Conservation (phyloP, 2,888 invertebrate genomes). For the Yponomeuta cagnagella region DNA sequence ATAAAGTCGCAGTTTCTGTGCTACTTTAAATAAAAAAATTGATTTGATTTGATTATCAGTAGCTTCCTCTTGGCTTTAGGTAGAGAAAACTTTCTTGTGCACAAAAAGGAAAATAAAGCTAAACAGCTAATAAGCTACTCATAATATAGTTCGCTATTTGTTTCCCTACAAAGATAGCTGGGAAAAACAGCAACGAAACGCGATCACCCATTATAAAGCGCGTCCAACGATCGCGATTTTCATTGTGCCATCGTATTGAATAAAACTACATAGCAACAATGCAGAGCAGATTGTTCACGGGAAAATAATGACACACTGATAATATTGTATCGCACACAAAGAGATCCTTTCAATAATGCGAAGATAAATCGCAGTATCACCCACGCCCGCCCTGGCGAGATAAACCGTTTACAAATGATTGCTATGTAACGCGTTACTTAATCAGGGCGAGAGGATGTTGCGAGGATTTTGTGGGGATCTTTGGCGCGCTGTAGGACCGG, state of each 20-base stretch:
- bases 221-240: slow-evolving; percentile 20
- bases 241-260: slow-evolving; percentile 18
- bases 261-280: slow-evolving; percentile 18
- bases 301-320: slow-evolving; percentile 19
- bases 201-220: slow-evolving; percentile 9
- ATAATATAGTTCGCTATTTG: background rate
- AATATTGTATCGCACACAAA: slow-evolving; percentile 30
- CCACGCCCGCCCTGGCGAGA: background rate
- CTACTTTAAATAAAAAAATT: no score
- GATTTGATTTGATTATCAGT: no score
- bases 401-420: background rate
- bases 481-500: background rate
- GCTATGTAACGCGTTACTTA: background rate
- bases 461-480: background rate
- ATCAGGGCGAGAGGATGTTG: background rate
- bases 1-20: no score
- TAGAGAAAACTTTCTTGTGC: no score
- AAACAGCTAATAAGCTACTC: no score
- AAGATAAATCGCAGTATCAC: slow-evolving; percentile 28
- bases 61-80: no score
- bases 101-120: no score
- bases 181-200: background rate
- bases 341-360: slow-evolving; percentile 32
- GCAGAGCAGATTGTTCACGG: slow-evolving; percentile 19
- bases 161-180: background rate